Percentiles rank a stretch among this genome's conserved stretches.
These are phyloP conservation scores for Plecturocebus donacophilus DNA, from an alignment of 2,113 vertebrate species.

Conservation along the genomic window DNA sequence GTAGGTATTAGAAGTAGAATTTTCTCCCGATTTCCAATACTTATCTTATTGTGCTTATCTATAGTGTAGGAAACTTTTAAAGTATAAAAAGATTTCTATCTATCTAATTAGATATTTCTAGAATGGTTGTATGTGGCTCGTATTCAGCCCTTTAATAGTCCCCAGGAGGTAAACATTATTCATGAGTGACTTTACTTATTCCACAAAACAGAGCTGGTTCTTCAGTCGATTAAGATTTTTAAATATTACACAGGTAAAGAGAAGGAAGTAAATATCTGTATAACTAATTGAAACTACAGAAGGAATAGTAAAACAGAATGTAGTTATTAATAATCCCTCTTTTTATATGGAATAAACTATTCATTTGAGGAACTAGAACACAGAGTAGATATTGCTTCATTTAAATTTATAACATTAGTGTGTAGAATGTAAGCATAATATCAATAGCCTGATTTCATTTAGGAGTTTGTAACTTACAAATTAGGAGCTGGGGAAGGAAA, in stretches of 20 bases:
- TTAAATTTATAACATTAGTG: conserved; percentile 51
- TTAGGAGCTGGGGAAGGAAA: background rate
- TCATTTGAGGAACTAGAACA: conserved; percentile 66
- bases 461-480: background rate
- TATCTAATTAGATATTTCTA: background rate
- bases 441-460: background rate
- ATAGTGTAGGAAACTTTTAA: background rate
- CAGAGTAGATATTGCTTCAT: conserved; percentile 60
- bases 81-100: background rate
- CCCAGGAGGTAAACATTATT: conserved; percentile 22
- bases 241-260: conserved; percentile 47
- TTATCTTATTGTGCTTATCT: background rate
- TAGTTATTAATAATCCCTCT: conserved; percentile 60
- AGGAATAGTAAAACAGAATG: conserved; percentile 54
- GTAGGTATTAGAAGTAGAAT: background rate
- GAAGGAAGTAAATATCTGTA: conserved; percentile 44
- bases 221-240: conserved; percentile 43
- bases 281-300: conserved; percentile 64
- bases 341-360: conserved; percentile 57
- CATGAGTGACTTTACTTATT: conserved; percentile 2
- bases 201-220: conserved; percentile 20
- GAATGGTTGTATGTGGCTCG: background rate
- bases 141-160: background rate
- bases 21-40: conserved; percentile 8
- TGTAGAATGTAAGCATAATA: background rate